These are phyloP conservation scores for Onychomys leucogaster DNA, from an alignment of 2,797 vertebrate species.

Conservation along the genomic window DNA sequence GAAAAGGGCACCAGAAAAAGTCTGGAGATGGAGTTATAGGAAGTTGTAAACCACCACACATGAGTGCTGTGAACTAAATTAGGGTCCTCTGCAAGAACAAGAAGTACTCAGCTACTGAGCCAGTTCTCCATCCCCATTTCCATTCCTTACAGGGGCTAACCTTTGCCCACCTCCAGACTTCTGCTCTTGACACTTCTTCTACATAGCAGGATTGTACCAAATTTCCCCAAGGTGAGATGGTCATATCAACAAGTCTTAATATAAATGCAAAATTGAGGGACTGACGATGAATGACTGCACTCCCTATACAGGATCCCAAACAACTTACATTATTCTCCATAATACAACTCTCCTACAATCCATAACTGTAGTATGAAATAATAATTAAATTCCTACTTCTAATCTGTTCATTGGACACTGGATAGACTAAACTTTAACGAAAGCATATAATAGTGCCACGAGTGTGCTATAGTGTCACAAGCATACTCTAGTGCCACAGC, in stretches of 20 bases:
- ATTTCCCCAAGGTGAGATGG: not conserved
- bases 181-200: not conserved
- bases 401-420: not conserved
- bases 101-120: not conserved
- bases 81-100: not conserved
- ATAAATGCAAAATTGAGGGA: not conserved
- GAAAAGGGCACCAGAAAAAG: not conserved
- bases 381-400: constrained; percentile 42
- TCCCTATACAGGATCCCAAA: not conserved
- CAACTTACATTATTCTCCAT: not conserved
- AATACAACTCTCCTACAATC: not conserved
- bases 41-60: not conserved
- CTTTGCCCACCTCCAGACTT: not conserved
- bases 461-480: too few relatives aligned
- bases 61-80: not conserved
- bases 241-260: not conserved
- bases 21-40: not conserved
- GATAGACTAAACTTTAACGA: not conserved
- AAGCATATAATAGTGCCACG: not conserved
- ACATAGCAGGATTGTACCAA: not conserved
- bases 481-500: too few relatives aligned
- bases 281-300: not conserved
- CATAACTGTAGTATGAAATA: not conserved
- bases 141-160: not conserved
- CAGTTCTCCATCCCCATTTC: not conserved